These are phyloP conservation scores for Sericinus montela DNA, from an alignment of 2,888 invertebrate species.

Conservation along the genomic window DNA sequence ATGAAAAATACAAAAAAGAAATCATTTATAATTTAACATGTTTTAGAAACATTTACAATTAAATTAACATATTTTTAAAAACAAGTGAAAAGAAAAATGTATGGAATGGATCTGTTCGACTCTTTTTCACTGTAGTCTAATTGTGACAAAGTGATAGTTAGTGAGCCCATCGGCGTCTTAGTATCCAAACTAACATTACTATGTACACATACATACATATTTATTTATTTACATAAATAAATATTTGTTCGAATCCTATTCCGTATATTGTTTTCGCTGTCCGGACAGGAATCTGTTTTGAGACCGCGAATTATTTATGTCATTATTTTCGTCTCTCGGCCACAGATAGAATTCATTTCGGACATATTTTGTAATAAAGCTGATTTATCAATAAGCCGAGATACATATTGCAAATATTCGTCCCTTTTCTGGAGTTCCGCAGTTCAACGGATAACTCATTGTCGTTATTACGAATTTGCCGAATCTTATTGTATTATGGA, in stretches of 20 bases:
- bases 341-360: neutral
- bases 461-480: neutral
- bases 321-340: neutral
- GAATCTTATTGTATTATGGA: neutral
- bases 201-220: too few relatives aligned
- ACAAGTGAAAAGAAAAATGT: too few relatives aligned
- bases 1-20: too few relatives aligned
- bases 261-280: neutral
- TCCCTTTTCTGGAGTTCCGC: neutral
- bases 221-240: too few relatives aligned
- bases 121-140: too few relatives aligned
- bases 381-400: conserved; percentile 1
- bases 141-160: too few relatives aligned
- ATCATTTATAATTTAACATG: too few relatives aligned
- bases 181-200: too few relatives aligned
- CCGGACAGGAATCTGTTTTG: neutral
- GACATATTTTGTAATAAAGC: conserved; percentile 1
- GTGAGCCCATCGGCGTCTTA: too few relatives aligned
- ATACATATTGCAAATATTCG: neutral
- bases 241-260: neutral
- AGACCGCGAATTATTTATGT: neutral
- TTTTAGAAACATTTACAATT: too few relatives aligned
- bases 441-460: neutral
- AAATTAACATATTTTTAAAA: too few relatives aligned
- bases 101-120: too few relatives aligned